Base-by-base conservation (phyloP, 2,888 invertebrate species). In the Drosophila mulleri region DNA sequence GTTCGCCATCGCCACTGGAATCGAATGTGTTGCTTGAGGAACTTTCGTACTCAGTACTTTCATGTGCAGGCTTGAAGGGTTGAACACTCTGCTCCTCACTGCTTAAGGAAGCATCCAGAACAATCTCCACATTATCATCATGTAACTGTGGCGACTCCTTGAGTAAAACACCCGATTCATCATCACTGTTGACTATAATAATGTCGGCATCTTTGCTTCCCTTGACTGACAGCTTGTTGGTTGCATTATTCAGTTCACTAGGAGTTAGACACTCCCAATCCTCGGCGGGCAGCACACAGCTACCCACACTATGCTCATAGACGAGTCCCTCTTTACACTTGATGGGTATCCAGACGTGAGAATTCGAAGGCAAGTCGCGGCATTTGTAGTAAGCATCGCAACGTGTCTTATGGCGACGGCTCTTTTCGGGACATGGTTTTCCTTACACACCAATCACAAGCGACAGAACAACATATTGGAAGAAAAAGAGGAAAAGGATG, bases 331-430 rank as follows among this genome's bases (percentile, higher is more conserved):
- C 88, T 26, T 91, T 90, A 64, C 93, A 93, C 47, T 82, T 89
- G 9, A 80, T 78, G 5, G 93, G 93, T 14, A 93, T 78, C 93
- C 93, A 93, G 18, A 92, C 91, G 32, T 92, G 89, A 1, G 85
- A 90, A 2, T 85, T 84, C 9, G 90, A 80, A 6, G 91, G 85
- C 32, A 93, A 45, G 50, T 91, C 82, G 0, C 88, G 83, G 65
- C 93, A 93, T 67, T 91, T 92, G 72, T 89, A 93, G 63, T 88
- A 93, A 29, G 88, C 86, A 67, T 93, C 92, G 65, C 93, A 93
- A n/a, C 92, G 91, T 3, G 91, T 92, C 68, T 89, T 90, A 57
- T 93, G 93, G 1, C 92, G 88, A 14, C 91, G 88, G 16, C 89
- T 90, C 67, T 88, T 89, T 83, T 92, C 91, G 54, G 92, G 92